phyloP scores from a whole-genome alignment of 2,888 invertebrate species.

The Tethea ocularis region DNA sequence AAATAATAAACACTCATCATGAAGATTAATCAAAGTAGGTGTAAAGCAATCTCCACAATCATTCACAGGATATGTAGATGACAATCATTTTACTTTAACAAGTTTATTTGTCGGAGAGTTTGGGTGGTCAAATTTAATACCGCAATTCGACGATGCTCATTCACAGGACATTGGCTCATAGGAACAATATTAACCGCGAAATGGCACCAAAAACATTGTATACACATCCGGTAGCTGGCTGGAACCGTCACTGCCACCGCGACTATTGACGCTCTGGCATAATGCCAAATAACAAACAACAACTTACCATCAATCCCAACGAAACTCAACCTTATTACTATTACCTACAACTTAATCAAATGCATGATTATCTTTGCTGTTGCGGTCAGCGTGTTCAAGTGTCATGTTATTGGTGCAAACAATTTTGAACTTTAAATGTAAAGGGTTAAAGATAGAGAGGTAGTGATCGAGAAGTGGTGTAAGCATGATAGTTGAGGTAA shows the following conservation, averaged over 20 bases:
- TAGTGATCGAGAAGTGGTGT: constrained; percentile 23
- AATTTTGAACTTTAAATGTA: constrained; percentile 7
- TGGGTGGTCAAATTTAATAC: neutral
- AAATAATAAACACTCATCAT: too few species aligned
- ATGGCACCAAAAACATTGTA: constrained; percentile 42
- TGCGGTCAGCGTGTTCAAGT: constrained; percentile 35
- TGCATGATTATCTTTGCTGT: constrained; percentile 6
- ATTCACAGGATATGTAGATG: too few species aligned
- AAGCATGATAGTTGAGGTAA: constrained; percentile 42
- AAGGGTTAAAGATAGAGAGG: neutral
- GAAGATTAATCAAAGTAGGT: too few species aligned
- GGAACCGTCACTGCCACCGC: constrained; percentile 36
- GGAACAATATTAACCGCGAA: constrained; percentile 38
- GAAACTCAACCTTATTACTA: constrained; percentile 2
- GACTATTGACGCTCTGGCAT: constrained; percentile 48
- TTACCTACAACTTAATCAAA: too few species aligned
- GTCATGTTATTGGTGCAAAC: constrained; percentile 19
- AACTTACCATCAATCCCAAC: neutral
- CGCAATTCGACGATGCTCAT: neutral
- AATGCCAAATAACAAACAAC: constrained; percentile 33
- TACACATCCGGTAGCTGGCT: constrained; percentile 35
- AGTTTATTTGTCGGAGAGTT: neutral
- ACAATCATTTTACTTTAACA: neutral
- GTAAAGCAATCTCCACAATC: too few species aligned
- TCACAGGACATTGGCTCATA: constrained; percentile 19